Evolutionary conservation across 1,140 invertebrate species (phyloP), one percentile per base, ranked within the genome.

Genomic region (Orchestia grillus): DNA sequence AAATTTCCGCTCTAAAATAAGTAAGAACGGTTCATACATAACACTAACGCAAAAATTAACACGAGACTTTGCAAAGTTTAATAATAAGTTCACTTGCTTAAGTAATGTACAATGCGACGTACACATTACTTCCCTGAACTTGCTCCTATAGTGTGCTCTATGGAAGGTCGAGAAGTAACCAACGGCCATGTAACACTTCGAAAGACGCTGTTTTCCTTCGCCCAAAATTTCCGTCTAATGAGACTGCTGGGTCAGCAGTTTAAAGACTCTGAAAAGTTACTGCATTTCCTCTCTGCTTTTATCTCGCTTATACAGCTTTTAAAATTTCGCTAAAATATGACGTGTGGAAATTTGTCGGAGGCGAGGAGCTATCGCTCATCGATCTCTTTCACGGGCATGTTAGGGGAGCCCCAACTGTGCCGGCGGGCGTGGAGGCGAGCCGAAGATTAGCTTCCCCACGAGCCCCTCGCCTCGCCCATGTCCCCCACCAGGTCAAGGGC

Each of bases 321-420:
- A 77, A 77, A 77, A 77, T 77, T 28, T 77, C 62, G 62, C 62
- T 77, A 77, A 77, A 77, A 77, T 77, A 77, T 77, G 62, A 77
- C 62, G 62, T 15, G 62, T 28, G 36, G 62, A 36, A 77, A 36
- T 36, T 36, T 53, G 47, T 53, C 19, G 47, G 47, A 53, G 47
- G 47, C 47, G 47, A n/a, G n/a, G n/a, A 77, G 62, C 62, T 36
- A 77, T 77, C 62, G 62, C 62, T 77, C 62, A 77, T 77, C 62
- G 62, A 77, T 77, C 62, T 77, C 62, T 77, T 77, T 77, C 36
- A 77, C 36, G 62, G 62, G 15, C 62, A 77, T 77, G 28, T 1
- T 77, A 77, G 62, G 1, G 36, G 62, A 77, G 62, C 62, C 62
- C 1, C 28, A 77, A 77, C 62, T 77, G 11, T 23, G 62, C 11